Evolutionary conservation across 1,140 invertebrate genomes (phyloP), one percentile per base, ranked within the genome.

Genomic region (Euglossa dilemma): DNA sequence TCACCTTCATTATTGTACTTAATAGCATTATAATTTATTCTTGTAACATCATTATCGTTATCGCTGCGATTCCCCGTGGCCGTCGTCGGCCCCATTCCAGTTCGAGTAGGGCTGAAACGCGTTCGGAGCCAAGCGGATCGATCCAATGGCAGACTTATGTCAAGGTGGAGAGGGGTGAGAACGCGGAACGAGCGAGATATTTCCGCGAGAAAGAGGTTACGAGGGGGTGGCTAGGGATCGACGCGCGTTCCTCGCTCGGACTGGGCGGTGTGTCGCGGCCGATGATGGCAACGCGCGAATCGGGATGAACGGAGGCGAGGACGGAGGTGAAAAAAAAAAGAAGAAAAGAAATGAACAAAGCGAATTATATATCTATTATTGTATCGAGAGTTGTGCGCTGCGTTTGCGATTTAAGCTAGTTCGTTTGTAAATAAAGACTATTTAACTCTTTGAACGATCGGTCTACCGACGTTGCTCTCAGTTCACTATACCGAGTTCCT

Each of bases 361-460:
- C 83, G 77, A 92, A 91, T 89, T 91, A 92, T 91, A 93, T 88
- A 88, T 89, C 63, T 91, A 91, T 90, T 91, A 94, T 93, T 94
- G 91, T 94, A 93, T 89, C 87, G 91, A 90, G 89, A 92, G 91
- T 92, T 91, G 90, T 91, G 90, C 89, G 92, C 91, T 93, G 90
- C 92, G 91, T 92, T 94, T 92, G 93, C 89, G 91, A 93, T 88
- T 88, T 91, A 92, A 93, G 90, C 91, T 93, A 93, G 92, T 92
- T 94, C 92, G 90, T 94, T 94, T 94, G 93, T 94, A 94, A 94
- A 94, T 94, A 94, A 94, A 92, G 71, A 94, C 90, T 92, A 94
- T 93, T 93, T 93, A 93, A 94, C 91, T 94, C 93, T 94, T 93
- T 94, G 89, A 93, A 90, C 36, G 36, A 84, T 69, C 18, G 6